Conservation (phyloP, 1,140 invertebrate species). For the Dysdera silvatica region DNA sequence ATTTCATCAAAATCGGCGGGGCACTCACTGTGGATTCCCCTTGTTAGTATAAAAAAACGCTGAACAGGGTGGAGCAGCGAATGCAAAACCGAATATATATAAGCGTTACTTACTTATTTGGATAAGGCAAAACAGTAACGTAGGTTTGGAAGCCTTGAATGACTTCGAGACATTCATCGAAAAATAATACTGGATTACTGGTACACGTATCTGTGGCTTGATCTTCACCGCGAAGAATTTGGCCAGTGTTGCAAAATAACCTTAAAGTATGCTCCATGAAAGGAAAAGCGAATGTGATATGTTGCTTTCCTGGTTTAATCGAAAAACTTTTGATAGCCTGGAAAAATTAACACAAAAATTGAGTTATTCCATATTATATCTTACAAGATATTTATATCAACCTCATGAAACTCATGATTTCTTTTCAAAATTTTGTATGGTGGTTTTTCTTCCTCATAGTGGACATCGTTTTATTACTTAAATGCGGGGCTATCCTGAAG, state of each 20-base stretch:
- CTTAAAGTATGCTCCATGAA: constrained; percentile 35
- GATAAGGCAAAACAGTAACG: constrained; percentile 31
- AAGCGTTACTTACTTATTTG: constrained; percentile 32
- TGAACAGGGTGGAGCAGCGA: too few relatives aligned
- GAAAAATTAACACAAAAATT: neutral
- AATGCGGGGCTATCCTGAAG: too few relatives aligned
- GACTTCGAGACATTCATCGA: constrained; percentile 34
- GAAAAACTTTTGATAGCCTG: constrained; percentile 36
- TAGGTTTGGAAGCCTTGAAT: constrained; percentile 35
- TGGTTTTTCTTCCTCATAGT: neutral
- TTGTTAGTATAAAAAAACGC: too few relatives aligned
- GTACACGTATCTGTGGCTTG: neutral
- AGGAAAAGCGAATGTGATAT: constrained; percentile 35
- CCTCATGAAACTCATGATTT: neutral
- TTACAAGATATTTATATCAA: neutral
- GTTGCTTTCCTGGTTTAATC: constrained; percentile 33
- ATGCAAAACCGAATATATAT: too few relatives aligned
- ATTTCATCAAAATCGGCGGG: too few relatives aligned
- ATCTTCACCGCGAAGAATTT: neutral
- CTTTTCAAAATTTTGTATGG: neutral
- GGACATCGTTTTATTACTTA: neutral
- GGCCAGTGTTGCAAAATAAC: constrained; percentile 20
- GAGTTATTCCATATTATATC: neutral
- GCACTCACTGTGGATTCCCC: too few relatives aligned
- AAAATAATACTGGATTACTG: constrained; percentile 27